Evolutionary conservation across 1,140 invertebrate genomes (phyloP), one percentile per base, ranked within the genome.

Genomic region (Cheumatopsyche charites): DNA sequence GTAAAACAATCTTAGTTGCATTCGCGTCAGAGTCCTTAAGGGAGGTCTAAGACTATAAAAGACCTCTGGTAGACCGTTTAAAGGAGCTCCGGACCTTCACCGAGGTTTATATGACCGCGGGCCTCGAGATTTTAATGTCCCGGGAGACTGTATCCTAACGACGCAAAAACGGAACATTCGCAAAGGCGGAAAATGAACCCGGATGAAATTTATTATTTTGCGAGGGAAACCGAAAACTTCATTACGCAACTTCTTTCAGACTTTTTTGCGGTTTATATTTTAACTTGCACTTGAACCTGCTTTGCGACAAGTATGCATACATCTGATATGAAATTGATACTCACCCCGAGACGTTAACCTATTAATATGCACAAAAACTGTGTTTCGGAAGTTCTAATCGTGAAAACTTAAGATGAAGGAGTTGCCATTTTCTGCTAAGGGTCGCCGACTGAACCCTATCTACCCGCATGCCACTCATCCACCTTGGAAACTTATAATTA

Each of bases 1-100:
- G 63, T 67, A 67, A 67, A 67, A 67, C 63, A 67, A 67, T 67
- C 63, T 29, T 67, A 47, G 63, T 49, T 67, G 63, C 63, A 67
- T 67, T 67, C 63, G 42, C 42, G 63, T 45, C 42, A 67, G 36
- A 45, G 63, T 67, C 63, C 63, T 67, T 67, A 26, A 67, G 63
- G 63, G 63, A 67, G 19, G 26, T 43, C 42, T 45, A 21, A 45
- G 36, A 26, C 26, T 19, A 67, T 67, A 67, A 67, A 67, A 67
- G 63, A 49, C 25, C 42, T 67, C 63, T 45, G 19, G 42, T 47
- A 67, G 13, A 49, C 47, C 63, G 63, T 67, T 67, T 67, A 67
- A 67, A 36, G 36, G 47, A 19, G 36, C 29, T 21, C 15, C n/a
- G 36, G 23, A 19, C 63, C 55, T 58, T 58, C 12, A 19, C 55